Conservation (phyloP, 2,888 invertebrate genomes). For the Chamaedrilus cognettii region DNA sequence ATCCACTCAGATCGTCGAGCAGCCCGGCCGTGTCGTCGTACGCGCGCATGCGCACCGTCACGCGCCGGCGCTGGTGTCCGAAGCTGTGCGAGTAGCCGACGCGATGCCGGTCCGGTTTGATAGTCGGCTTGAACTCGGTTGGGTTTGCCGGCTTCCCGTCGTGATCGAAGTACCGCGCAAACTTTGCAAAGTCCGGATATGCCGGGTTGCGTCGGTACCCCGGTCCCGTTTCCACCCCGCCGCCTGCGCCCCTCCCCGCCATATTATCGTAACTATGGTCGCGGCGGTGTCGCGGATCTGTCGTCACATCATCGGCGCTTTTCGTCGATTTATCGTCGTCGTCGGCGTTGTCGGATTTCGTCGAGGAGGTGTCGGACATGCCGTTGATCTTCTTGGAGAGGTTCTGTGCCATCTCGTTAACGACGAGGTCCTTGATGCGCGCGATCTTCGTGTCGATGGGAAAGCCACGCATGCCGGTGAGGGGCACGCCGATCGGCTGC, state of each 20-base stretch:
- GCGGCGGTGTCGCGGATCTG: not conserved
- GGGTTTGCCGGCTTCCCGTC: not conserved
- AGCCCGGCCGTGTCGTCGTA: not conserved
- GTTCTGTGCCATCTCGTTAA: conserved; percentile 13
- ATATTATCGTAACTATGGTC: not conserved
- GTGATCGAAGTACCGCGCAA: conserved; percentile 3
- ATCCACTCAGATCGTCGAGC: not conserved
- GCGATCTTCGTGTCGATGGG: conserved; percentile 14
- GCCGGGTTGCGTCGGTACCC: not conserved
- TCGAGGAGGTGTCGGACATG: not conserved
- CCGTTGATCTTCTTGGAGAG: conserved; percentile 5
- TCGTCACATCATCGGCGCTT: not conserved
- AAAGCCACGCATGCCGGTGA: conserved; percentile 8
- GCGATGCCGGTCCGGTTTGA: conserved; percentile 10
- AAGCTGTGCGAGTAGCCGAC: conserved; percentile 7
- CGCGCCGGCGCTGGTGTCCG: not conserved
- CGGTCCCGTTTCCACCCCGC: not conserved
- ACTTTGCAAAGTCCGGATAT: conserved; percentile 3
- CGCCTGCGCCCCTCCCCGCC: not conserved
- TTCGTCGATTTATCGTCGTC: not conserved
- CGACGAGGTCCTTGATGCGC: conserved; percentile 14
- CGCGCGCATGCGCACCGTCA: not conserved
- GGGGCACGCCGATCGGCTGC: conserved; percentile 12
- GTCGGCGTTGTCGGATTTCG: not conserved
- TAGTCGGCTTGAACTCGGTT: conserved; percentile 6